These are phyloP conservation scores for Neria commutata DNA, from an alignment of 2,888 invertebrate species.

Conservation along the genomic window DNA sequence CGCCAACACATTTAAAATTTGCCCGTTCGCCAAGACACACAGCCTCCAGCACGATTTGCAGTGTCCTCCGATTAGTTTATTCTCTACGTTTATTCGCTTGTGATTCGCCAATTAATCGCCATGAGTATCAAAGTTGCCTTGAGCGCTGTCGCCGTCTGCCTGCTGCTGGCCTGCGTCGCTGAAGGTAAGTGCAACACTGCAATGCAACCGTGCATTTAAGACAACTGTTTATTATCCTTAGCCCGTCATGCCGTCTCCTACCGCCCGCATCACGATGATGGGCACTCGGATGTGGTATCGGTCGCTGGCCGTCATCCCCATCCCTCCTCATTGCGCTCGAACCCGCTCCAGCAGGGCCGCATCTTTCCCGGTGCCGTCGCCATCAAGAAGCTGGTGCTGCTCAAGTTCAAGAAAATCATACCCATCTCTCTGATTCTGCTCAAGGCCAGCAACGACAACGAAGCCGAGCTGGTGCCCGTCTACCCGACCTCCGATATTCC, in stretches of 20 bases:
- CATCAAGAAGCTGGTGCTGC: conserved; percentile 53
- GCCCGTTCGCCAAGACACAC: conserved; percentile 41
- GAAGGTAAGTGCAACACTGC: conserved; percentile 39
- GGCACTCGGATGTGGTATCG: background rate
- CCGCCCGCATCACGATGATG: conserved; percentile 11
- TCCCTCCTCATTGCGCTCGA: background rate
- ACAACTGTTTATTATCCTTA: background rate
- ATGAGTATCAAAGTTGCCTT: conserved; percentile 19
- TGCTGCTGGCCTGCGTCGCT: conserved; percentile 35
- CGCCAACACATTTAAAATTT: conserved; percentile 42
- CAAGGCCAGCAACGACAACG: conserved; percentile 50
- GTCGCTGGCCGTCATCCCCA: conserved; percentile 12
- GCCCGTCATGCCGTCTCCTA: conserved; percentile 40
- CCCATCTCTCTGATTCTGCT: conserved; percentile 54
- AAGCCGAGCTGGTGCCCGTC: conserved; percentile 55
- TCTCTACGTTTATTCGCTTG: background rate
- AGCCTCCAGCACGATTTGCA: background rate
- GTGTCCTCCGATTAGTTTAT: conserved; percentile 3
- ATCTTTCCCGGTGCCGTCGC: conserved; percentile 52
- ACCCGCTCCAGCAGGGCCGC: conserved; percentile 41
- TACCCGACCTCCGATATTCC: conserved; percentile 55
- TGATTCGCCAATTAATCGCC: background rate
- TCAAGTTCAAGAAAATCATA: conserved; percentile 55
- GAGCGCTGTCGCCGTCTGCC: conserved; percentile 36
- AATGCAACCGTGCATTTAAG: background rate